Conservation (phyloP, 2,888 invertebrate species). For the Pseudococcus longispinus region DNA sequence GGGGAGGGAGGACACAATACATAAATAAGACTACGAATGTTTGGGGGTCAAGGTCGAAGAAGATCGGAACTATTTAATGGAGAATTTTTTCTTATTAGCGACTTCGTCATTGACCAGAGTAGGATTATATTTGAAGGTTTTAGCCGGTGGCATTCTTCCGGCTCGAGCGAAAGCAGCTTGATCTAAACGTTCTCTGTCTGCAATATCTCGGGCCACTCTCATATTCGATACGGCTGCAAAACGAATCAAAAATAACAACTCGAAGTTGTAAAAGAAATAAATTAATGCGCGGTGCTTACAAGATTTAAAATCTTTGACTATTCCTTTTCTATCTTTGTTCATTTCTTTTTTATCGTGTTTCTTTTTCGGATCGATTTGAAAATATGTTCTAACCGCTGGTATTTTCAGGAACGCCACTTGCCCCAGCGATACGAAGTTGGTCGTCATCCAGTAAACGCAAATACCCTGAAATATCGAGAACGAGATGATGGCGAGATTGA, state of each 20-base stretch:
- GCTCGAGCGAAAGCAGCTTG: constrained; percentile 81
- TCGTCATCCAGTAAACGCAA: constrained; percentile 87
- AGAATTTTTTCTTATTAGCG: constrained; percentile 60
- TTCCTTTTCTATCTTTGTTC: neutral
- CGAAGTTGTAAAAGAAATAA: neutral
- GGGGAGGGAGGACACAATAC: neutral
- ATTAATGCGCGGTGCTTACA: neutral
- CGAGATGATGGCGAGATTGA: neutral
- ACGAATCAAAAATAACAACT: constrained; percentile 48
- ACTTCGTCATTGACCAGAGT: constrained; percentile 57
- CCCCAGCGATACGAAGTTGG: constrained; percentile 81
- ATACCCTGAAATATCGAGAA: constrained; percentile 69
- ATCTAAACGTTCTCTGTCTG: constrained; percentile 78
- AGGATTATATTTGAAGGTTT: constrained; percentile 88
- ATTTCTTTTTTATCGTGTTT: neutral
- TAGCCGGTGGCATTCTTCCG: constrained; percentile 84
- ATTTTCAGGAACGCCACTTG: constrained; percentile 82
- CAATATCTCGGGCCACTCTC: constrained; percentile 78
- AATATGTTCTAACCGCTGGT: constrained; percentile 75
- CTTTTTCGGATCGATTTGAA: constrained; percentile 72
- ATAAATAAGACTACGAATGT: neutral
- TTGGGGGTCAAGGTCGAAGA: neutral
- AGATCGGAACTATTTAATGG: neutral
- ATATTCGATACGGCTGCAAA: constrained; percentile 79
- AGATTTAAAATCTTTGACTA: constrained; percentile 25